Evolutionary conservation across 2,888 invertebrate species (phyloP), one percentile per base, ranked within the genome.

Genomic region (Mesodorylaimus sp.): DNA sequence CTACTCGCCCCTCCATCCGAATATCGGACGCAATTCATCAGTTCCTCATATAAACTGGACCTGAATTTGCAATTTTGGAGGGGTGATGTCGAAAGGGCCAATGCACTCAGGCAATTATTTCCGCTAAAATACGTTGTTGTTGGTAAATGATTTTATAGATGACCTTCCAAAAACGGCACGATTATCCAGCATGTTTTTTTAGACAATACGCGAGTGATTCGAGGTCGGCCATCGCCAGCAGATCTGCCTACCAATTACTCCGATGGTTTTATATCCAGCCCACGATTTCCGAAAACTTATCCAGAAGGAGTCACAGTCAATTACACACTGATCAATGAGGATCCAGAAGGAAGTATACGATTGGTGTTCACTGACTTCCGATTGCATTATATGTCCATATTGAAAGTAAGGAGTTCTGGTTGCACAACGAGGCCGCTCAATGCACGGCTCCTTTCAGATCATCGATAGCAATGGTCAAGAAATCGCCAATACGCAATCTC

Each of bases 331-430:
- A 48, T 56, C 2, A 59, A 59, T 47, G 48, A 53, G 37, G 52
- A 56, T 29, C 32, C 47, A 7, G 36, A 36, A 5, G 59, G 59
- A 2, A 52, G 42, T 44, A 54, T 59, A 7, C 50, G 58, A 7
- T 39, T 59, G 21, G 45, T 52, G 2, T 59, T 59, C 45, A 55
- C 57, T 47, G 59, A 59, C 37, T 59, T 55, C 43, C 57, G 56
- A 28, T 38, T 59, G 23, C 52, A 59, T 39, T 57, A 48, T 42
- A 53, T 56, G 45, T 55, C 49, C 7, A 41, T 10, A 19, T 24
- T 49, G n/a, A 26, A 42, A 29, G 48, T 48, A 48, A 26, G 13
- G 32, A 32, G 16, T 32, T 32, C 32, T 32, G n/a, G n/a, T n/a
- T n/a, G n/a, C n/a, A n/a, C n/a, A n/a, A n/a, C n/a, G 41, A 19